A percentile compares a stretch with the other conserved stretches of the same genome.
Conservation (phyloP, 2,113 vertebrate genomes). For the Zosterops japonicus region DNA sequence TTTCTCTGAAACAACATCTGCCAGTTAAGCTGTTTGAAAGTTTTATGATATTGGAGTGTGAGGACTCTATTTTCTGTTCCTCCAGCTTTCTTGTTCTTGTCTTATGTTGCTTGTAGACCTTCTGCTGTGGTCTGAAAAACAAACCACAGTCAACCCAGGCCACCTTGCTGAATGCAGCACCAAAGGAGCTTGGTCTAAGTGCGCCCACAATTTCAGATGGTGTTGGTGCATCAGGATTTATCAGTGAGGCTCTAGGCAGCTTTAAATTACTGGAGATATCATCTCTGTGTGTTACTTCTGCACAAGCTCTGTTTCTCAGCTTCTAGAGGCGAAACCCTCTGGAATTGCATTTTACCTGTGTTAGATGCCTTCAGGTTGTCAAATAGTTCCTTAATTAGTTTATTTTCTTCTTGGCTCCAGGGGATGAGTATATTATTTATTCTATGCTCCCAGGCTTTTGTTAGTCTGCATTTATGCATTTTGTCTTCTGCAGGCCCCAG, state of each 20-base stretch:
- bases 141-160: neutral
- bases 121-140: neutral
- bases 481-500: constrained; percentile 27
- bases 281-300: neutral
- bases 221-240: neutral
- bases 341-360: neutral
- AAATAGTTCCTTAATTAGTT: constrained; percentile 36
- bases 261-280: neutral
- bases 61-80: neutral
- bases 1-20: neutral
- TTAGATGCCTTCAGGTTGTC: constrained; percentile 10
- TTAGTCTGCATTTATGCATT: constrained; percentile 22
- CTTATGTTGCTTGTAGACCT: neutral
- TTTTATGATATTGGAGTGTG: neutral
- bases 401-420: constrained; percentile 4
- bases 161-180: neutral
- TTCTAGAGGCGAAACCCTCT: neutral
- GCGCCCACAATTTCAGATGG: neutral
- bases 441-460: neutral
- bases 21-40: neutral
- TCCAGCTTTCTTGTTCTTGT: neutral
- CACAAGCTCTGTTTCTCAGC: neutral
- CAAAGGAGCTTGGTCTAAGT: neutral
- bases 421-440: neutral
- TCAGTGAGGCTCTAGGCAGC: neutral